These are phyloP conservation scores for Temnothorax ravouxi DNA, from an alignment of 2,888 invertebrate species.

Conservation along the genomic window DNA sequence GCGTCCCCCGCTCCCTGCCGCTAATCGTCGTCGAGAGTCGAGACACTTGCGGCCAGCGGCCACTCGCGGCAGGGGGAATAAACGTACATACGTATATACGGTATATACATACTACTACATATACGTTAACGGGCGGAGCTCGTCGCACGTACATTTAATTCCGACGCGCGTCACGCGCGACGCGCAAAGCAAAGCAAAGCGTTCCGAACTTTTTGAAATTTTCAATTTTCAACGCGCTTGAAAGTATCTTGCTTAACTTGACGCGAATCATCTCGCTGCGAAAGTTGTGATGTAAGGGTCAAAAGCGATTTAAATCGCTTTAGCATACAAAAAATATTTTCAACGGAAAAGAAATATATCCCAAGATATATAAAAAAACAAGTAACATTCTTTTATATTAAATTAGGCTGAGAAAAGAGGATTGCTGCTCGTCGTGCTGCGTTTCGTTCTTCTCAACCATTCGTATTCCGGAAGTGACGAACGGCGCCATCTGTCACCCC, in stretches of 20 bases:
- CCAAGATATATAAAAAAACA: neutral
- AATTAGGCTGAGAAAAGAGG: neutral
- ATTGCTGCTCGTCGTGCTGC: too few relatives aligned
- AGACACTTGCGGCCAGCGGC: too few relatives aligned
- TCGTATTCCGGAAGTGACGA: constrained; percentile 66
- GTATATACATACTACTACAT: too few relatives aligned
- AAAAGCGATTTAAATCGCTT: too few relatives aligned
- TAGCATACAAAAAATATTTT: neutral
- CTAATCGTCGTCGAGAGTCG: too few relatives aligned
- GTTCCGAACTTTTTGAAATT: neutral
- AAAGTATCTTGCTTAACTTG: neutral
- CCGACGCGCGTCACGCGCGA: neutral
- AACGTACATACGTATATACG: neutral
- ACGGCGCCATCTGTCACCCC: constrained; percentile 15
- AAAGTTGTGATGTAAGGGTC: neutral
- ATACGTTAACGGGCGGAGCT: neutral
- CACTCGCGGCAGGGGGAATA: neutral
- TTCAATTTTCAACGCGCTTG: neutral
- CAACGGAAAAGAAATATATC: neutral
- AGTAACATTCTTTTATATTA: neutral
- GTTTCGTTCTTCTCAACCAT: constrained; percentile 2
- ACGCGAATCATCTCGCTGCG: neutral
- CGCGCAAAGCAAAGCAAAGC: too few relatives aligned
- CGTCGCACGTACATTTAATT: neutral
- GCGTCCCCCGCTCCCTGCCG: neutral